Evolutionary conservation across 2,888 invertebrate genomes (phyloP).

Genomic region (Macrosiphum euphorbiae): DNA sequence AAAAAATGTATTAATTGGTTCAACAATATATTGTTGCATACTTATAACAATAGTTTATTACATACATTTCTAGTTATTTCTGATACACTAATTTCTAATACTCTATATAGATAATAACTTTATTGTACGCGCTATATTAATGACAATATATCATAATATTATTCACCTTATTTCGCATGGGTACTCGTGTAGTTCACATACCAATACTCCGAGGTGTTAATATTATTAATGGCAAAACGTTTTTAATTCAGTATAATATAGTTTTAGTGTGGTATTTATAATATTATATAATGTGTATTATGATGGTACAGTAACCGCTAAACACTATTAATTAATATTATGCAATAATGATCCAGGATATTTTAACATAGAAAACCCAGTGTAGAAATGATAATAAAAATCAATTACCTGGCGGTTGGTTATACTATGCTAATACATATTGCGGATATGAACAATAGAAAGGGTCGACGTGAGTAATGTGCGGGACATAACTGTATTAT

Average conservation of each 20-base stretch:
- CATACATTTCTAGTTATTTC: not conserved
- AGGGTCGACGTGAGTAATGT: not conserved
- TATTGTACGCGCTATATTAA: not conserved
- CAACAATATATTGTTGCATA: not conserved
- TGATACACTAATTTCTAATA: not conserved
- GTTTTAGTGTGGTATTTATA: not conserved
- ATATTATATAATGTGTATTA: not conserved
- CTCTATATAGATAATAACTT: not conserved
- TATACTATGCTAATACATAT: not conserved
- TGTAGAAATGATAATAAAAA: constrained; percentile 23
- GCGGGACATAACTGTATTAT: not conserved
- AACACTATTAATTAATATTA: not conserved
- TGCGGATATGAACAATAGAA: not conserved
- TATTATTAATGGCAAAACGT: not conserved
- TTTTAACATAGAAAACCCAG: not conserved
- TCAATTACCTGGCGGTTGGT: constrained; percentile 18
- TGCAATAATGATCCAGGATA: not conserved
- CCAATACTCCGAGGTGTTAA: not conserved
- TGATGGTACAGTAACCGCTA: not conserved
- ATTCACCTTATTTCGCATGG: not conserved
- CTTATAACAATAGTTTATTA: not conserved
- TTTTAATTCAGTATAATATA: not conserved
- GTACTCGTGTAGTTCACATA: not conserved
- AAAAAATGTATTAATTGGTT: not conserved
- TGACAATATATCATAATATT: not conserved